Percentiles rank a stretch among this genome's conserved stretches.
Evolutionary conservation across 2,797 vertebrate species (phyloP).

Genomic region (Squalus acanthias): DNA sequence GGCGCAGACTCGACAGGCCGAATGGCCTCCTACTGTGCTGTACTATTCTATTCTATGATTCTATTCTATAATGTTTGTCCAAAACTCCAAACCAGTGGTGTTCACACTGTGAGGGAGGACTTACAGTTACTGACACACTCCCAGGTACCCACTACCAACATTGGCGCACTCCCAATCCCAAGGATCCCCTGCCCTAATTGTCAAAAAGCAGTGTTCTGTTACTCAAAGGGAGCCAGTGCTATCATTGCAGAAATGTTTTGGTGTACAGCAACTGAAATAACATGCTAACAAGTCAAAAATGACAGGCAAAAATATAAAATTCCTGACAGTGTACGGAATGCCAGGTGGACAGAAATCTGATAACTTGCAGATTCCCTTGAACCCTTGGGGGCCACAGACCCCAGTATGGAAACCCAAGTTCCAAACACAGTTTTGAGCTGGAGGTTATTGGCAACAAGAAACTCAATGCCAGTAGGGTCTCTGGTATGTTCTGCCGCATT

Average conservation of each 20-base stretch:
- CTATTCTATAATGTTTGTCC: no score
- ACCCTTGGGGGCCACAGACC: not conserved
- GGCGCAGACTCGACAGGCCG: no score
- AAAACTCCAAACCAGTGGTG: no score
- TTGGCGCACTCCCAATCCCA: no score
- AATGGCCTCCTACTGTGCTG: no score
- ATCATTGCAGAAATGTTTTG: not conserved
- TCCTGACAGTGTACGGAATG: not conserved
- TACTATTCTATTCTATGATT: no score
- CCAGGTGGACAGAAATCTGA: not conserved
- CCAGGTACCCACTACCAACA: no score
- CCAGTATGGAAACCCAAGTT: not conserved
- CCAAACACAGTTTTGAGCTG: not conserved
- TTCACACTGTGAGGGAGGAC: no score
- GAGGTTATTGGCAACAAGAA: not conserved
- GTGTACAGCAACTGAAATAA: not conserved
- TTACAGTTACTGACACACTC: no score
- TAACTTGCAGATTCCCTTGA: not conserved
- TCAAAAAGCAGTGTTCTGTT: not conserved
- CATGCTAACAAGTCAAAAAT: not conserved
- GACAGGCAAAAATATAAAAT: not conserved
- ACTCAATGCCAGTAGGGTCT: no score
- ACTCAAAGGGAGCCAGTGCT: not conserved
- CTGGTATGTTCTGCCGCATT: not conserved
- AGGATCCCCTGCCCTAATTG: not conserved